Base-by-base conservation (phyloP, 2,113 vertebrate species). In the Hiodon alosoides region DNA sequence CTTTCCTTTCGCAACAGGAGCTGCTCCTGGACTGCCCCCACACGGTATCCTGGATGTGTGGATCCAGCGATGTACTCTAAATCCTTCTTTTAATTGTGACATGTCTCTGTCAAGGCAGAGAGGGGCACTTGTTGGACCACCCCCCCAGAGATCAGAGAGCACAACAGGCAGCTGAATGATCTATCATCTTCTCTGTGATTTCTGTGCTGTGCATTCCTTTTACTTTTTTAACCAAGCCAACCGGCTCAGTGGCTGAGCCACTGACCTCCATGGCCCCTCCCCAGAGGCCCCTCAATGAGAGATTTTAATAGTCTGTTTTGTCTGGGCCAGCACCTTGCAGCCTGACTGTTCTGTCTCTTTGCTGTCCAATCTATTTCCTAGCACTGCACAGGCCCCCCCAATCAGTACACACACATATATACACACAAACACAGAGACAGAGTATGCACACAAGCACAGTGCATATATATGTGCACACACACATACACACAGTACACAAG, bases 261-360 rank as follows among this genome's bases (percentile, higher is more conserved):
- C 31, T 31, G 31, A 31, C 31, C 31, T 31, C 31, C 31, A 31
- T 31, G 31, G 31, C 31, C 31, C 31, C 31, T 31, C 31, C 46
- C 31, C 58, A 50, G 54, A 57, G 5, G 8, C 57, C 58, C 55
- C 13, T 14, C 47, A n/a, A 31, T 50, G 2, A 64, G 16, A 74
- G 8, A 16, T 64, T 69, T 69, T 69, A 69, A 69, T 74, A 51
- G 52, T 50, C 52, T 74, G 17, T 74, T 64, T 14, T 53, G 50
- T 31, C 31, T 31, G 31, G 31, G 31, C 31, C 31, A 31, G 31
- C 31, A 31, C 11, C 11, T 46, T 17, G 66, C 66, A 67, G 3
- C 17, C 48, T 11, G 17, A 46, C 66, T 7, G 3, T 13, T 51
- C 13, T 16, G 48, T 9, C 48, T 13, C 66, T 67, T 2, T 52